phyloP scores from a whole-genome alignment of 2,888 invertebrate species.

The Sussaba pulchella region DNA sequence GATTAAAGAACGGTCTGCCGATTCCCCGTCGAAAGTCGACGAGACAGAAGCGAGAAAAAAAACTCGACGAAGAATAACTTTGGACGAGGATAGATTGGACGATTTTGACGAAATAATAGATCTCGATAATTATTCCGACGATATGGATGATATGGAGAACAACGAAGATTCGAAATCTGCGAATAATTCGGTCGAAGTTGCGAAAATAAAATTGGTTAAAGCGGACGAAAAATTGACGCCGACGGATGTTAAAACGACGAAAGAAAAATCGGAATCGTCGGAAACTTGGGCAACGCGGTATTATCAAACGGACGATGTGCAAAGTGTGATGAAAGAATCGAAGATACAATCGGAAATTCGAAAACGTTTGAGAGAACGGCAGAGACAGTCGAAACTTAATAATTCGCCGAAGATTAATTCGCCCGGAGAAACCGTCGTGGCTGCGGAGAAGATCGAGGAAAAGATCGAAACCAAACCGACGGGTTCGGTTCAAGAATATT shows the following conservation, averaged over 20 bases:
- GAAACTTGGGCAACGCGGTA: slow-evolving; percentile 84
- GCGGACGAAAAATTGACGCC: background rate
- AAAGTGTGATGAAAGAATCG: slow-evolving; percentile 82
- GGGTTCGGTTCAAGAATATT: slow-evolving; percentile 82
- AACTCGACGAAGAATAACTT: slow-evolving; percentile 5
- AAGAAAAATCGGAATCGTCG: slow-evolving; percentile 72
- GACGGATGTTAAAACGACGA: slow-evolving; percentile 19
- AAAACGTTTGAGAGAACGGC: slow-evolving; percentile 82
- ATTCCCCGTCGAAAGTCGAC: slow-evolving; percentile 22
- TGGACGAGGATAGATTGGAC: slow-evolving; percentile 74
- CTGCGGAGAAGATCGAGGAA: slow-evolving; percentile 56
- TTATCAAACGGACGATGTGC: slow-evolving; percentile 82
- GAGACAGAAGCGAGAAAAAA: slow-evolving; percentile 40
- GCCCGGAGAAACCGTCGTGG: slow-evolving; percentile 65
- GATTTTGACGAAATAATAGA: slow-evolving; percentile 82
- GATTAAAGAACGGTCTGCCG: background rate
- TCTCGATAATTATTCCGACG: slow-evolving; percentile 82
- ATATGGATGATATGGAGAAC: slow-evolving; percentile 80
- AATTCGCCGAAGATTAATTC: slow-evolving; percentile 76
- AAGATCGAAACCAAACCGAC: slow-evolving; percentile 72
- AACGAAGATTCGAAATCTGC: slow-evolving; percentile 51
- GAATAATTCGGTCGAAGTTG: background rate
- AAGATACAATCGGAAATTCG: slow-evolving; percentile 83
- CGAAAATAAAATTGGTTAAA: background rate
- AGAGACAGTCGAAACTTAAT: slow-evolving; percentile 78